Evolutionary conservation across 2,113 vertebrate species (phyloP).

Genomic region (Mus musculus): DNA sequence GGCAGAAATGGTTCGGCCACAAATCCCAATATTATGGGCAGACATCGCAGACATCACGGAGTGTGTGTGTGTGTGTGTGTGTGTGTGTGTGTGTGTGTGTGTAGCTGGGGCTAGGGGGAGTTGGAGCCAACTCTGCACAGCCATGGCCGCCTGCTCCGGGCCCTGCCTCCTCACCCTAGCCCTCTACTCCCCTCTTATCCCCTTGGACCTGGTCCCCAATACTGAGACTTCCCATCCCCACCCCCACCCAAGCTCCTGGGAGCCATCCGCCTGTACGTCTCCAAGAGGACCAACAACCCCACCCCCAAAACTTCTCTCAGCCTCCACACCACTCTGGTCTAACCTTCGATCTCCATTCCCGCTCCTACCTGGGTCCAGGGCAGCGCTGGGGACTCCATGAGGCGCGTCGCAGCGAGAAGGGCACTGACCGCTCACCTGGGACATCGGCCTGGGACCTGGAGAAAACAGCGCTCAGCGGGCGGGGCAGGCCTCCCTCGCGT

Average conservation of each 20-base stretch:
- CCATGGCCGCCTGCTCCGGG: neutral
- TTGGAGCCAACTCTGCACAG: conserved; percentile 58
- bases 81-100: conserved; percentile 29
- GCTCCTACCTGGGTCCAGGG: conserved; percentile 82
- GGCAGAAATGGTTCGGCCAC: conserved; percentile 60
- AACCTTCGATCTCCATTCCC: neutral
- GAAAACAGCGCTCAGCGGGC: conserved; percentile 52
- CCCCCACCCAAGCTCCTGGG: neutral
- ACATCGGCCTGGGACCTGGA: conserved; percentile 86
- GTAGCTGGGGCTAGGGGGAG: neutral
- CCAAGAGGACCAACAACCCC: neutral
- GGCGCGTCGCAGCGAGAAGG: conserved; percentile 76
- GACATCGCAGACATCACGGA: conserved; percentile 25
- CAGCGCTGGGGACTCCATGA: conserved; percentile 81
- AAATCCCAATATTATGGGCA: conserved; percentile 63
- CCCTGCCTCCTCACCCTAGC: conserved; percentile 48
- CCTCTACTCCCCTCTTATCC: neutral
- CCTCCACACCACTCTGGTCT: neutral
- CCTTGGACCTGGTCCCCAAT: neutral
- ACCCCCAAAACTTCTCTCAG: neutral
- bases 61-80: conserved; percentile 22
- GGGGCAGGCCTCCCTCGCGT: neutral
- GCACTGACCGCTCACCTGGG: conserved; percentile 82
- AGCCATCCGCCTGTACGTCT: neutral
- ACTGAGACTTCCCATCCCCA: neutral